Evolutionary conservation across 2,797 vertebrate genomes (phyloP).

Genomic region (Gambelia wislizenii): DNA sequence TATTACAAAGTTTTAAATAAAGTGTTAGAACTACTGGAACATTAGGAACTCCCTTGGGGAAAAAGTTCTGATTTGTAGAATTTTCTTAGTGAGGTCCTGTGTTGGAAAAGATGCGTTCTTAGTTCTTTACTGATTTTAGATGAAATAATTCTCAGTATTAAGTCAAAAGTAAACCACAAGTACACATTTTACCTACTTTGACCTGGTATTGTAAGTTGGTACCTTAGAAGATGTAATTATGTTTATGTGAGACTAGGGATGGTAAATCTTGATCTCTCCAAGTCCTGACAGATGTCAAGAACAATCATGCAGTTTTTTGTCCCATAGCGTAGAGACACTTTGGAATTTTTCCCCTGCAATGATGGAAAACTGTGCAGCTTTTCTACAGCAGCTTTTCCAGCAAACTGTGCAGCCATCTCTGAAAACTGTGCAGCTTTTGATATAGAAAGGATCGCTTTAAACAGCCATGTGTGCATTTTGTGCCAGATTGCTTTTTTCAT

Average conservation of each 20-base stretch:
- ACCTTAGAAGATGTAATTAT: not conserved
- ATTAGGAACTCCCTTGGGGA: conserved; percentile 36
- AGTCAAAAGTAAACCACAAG: not conserved
- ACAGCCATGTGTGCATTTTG: too few species aligned
- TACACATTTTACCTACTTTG: not conserved
- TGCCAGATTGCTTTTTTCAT: too few species aligned
- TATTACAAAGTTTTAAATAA: conserved; percentile 43
- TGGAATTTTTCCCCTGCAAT: too few species aligned
- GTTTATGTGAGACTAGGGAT: not conserved
- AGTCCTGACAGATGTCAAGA: too few species aligned
- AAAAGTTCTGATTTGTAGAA: not conserved
- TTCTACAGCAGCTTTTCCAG: too few species aligned
- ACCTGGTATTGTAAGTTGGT: not conserved
- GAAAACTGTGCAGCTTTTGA: too few species aligned
- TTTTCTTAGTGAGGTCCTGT: conserved; percentile 12
- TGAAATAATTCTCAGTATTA: not conserved
- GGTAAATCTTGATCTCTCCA: not conserved
- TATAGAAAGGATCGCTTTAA: too few species aligned
- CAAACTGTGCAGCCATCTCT: too few species aligned
- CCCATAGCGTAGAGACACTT: too few species aligned
- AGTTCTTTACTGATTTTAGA: conserved; percentile 10
- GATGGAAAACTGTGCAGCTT: too few species aligned
- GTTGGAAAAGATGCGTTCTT: conserved; percentile 42
- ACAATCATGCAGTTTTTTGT: too few species aligned
- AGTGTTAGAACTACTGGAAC: not conserved